These are phyloP conservation scores for Brachystomella parvula DNA, from an alignment of 1,140 invertebrate species.

Conservation along the genomic window DNA sequence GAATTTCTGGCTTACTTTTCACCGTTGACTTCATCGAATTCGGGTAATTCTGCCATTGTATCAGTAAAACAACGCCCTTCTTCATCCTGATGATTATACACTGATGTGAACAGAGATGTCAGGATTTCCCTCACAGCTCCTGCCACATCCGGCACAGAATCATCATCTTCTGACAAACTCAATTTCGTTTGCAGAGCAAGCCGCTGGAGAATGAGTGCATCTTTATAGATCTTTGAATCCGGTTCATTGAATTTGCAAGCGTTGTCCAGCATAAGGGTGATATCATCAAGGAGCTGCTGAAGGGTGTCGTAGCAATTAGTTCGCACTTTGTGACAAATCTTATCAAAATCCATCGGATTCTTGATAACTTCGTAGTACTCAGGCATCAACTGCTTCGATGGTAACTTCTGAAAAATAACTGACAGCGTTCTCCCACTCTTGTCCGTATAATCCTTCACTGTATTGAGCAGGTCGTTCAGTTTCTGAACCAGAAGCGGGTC, in stretches of 20 bases:
- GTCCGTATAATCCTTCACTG: conserved; percentile 81
- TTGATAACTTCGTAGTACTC: conserved; percentile 98
- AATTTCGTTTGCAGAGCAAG: conserved; percentile 86
- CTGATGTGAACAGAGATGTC: conserved; percentile 80
- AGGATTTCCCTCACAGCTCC: conserved; percentile 84
- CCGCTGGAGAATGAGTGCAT: conserved; percentile 85
- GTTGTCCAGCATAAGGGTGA: conserved; percentile 97
- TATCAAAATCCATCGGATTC: conserved; percentile 93
- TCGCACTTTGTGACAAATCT: conserved; percentile 81
- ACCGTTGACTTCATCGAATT: conserved; percentile 70
- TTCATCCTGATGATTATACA: conserved; percentile 93
- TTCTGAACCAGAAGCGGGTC: conserved; percentile 53
- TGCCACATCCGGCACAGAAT: conserved; percentile 77
- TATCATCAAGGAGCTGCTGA: conserved; percentile 85
- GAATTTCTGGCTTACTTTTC: conserved; percentile 48
- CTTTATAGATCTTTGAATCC: conserved; percentile 97
- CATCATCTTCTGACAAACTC: conserved; percentile 74
- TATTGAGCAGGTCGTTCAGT: conserved; percentile 77
- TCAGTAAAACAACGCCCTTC: conserved; percentile 93
- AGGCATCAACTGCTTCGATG: conserved; percentile 88
- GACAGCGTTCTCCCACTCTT: conserved; percentile 77
- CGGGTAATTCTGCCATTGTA: conserved; percentile 85
- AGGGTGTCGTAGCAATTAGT: conserved; percentile 68
- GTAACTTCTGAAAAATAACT: conserved; percentile 88
- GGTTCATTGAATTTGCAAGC: conserved; percentile 99